Percentiles rank a stretch among this genome's conserved stretches.
Evolutionary conservation across 2,888 invertebrate genomes (phyloP).

Genomic region (Lithophane leautieri): DNA sequence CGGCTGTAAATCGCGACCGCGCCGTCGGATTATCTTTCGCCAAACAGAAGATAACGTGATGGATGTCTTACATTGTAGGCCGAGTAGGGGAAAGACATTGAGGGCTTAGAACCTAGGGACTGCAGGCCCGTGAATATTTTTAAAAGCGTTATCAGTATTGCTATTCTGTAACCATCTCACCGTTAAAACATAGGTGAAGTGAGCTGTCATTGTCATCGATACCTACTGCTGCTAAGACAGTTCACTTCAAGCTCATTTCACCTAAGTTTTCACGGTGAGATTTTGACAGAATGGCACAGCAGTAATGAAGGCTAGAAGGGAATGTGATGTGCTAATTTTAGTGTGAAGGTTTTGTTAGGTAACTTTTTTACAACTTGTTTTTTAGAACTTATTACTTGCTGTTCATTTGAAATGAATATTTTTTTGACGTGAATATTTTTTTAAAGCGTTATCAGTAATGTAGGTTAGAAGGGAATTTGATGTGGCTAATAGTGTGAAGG

Average conservation of each 20-base stretch:
- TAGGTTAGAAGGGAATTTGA: no score
- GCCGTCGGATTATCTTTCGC: conserved; percentile 73
- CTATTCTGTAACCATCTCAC: no score
- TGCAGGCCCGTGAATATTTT: conserved; percentile 36
- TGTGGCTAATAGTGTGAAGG: no score
- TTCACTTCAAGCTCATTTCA: no score
- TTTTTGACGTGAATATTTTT: no score
- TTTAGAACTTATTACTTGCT: background rate
- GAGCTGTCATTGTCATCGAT: no score
- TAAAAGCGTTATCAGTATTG: conserved; percentile 18
- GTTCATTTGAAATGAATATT: no score
- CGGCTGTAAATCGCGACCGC: conserved; percentile 68
- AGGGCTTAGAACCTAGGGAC: conserved; percentile 33
- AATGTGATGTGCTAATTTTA: conserved; percentile 21
- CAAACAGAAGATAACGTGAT: conserved; percentile 78
- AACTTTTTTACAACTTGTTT: background rate
- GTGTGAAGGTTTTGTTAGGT: conserved; percentile 20
- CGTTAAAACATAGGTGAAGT: no score
- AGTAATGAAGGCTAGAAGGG: conserved; percentile 3
- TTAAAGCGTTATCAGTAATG: no score
- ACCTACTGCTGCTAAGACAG: no score
- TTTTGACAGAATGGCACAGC: no score
- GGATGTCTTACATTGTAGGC: conserved; percentile 68
- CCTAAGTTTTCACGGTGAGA: no score
- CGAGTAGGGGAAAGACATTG: conserved; percentile 29